Percentiles rank a stretch among this genome's conserved stretches.
Conservation (phyloP, 92 coral and sea anemone genomes). For the Actinernus sp. region DNA sequence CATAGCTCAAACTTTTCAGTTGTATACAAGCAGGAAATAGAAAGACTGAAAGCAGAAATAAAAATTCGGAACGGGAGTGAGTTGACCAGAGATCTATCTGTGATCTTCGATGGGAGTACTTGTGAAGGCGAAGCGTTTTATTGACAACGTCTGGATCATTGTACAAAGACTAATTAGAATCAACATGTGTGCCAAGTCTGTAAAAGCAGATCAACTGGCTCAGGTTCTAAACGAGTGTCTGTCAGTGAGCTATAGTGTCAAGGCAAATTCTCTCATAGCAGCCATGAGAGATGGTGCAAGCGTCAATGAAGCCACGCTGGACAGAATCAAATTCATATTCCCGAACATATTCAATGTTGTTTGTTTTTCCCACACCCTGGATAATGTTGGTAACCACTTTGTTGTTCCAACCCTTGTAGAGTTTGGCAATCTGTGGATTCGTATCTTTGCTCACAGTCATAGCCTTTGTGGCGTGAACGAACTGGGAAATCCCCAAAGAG, state of each 20-base stretch:
- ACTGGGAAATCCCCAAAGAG: too few species aligned
- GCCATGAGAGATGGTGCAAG: constrained; percentile 43
- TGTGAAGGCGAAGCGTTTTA: constrained; percentile 3
- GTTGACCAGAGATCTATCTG: constrained; percentile 11
- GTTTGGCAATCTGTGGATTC: constrained; percentile 19
- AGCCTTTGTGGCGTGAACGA: neutral
- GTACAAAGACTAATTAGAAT: constrained; percentile 16
- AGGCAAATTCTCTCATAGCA: constrained; percentile 26
- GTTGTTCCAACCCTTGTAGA: constrained; percentile 7
- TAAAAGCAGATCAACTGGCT: constrained; percentile 33
- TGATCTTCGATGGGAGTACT: neutral
- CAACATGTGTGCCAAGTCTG: constrained; percentile 28
- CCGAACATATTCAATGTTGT: constrained; percentile 26
- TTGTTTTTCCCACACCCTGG: too few species aligned
- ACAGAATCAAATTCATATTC: constrained; percentile 21
- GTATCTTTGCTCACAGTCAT: constrained; percentile 17
- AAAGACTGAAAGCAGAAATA: constrained; percentile 41
- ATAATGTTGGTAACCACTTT: too few species aligned
- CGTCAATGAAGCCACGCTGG: constrained; percentile 33
- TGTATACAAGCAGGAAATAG: constrained; percentile 43
- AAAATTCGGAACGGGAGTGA: constrained; percentile 19
- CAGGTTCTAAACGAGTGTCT: constrained; percentile 32
- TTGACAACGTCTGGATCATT: constrained; percentile 21
- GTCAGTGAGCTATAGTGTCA: constrained; percentile 25
- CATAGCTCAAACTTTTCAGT: constrained; percentile 46